phyloP scores from a whole-genome alignment of 2,113 vertebrate species.

The Tragelaphus strepsiceros region DNA sequence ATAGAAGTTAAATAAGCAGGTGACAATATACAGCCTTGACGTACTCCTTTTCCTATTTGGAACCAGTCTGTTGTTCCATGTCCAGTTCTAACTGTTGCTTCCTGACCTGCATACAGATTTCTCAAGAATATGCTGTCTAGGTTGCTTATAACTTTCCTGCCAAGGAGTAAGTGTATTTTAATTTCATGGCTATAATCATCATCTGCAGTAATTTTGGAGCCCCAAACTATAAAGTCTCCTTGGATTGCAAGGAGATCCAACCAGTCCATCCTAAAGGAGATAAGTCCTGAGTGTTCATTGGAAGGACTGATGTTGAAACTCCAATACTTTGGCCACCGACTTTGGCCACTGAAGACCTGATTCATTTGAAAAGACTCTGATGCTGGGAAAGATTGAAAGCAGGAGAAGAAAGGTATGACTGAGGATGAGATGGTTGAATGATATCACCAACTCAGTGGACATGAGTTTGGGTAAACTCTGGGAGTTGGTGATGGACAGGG shows the following conservation, averaged over 20 bases:
- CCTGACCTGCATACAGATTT: no score
- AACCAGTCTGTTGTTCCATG: no score
- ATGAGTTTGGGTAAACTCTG: neutral
- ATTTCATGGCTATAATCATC: neutral
- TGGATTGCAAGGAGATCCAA: neutral
- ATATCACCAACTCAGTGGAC: neutral
- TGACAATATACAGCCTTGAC: no score
- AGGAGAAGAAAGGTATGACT: neutral
- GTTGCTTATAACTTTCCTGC: neutral
- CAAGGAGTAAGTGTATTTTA: neutral
- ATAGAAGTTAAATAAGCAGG: no score
- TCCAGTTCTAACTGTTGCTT: no score
- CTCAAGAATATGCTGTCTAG: neutral
- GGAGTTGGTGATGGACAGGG: neutral
- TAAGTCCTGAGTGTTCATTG: neutral
- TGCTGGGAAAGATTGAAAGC: neutral
- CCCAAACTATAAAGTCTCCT: rapidly evolving
- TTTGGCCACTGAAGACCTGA: neutral
- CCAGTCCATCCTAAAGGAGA: neutral
- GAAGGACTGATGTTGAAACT: neutral
- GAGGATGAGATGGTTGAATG: neutral
- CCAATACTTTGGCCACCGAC: neutral
- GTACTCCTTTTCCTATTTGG: no score
- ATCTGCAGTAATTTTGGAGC: neutral
- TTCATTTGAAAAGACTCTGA: neutral